Evolutionary conservation across 2,888 invertebrate genomes (phyloP), one percentile per base, ranked within the genome.

Genomic region (Leptopilina syphax): DNA sequence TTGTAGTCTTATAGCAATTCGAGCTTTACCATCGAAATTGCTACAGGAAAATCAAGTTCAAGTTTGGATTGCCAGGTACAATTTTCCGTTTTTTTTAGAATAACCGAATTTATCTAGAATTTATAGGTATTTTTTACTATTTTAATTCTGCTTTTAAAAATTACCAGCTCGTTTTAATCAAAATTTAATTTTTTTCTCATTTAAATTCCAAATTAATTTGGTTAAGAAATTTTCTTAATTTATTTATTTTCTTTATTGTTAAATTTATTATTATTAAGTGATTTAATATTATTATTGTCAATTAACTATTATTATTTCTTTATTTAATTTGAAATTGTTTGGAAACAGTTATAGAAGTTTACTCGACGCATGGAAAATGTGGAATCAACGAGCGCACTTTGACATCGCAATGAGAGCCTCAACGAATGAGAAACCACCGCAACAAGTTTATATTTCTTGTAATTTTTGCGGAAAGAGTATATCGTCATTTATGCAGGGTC

Each of bases 391-490:
- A 77, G 97, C 97, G 5, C 95, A 96, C 88, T 96, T 98, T 91
- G 98, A 98, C 92, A 97, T 97, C 84, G 95, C 95, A 89, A 94
- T 95, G 91, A 94, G 95, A 87, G 93, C 93, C 57, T 94, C 94
- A 84, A 93, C 93, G 12, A 92, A 93, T 60, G 93, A 94, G 80
- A 94, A 93, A 87, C 93, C 94, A 4, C 92, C 94, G 0, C 94
- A 94, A 84, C 95, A 95, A 87, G 96, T 97, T 57, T 96, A 95
- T 89, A 95, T 98, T 79, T 96, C 97, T 6, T 99, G 99, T 92
- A 97, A 97, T 89, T 99, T 97, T 93, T 99, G 98, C 93, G 97
- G 98, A 77, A 98, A 98, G 93, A 96, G 97, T 83, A 96, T 98
- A 84, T 96, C 97, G 0, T 96, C 96, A 82, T 94, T 94, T 73